Evolutionary conservation across 2,888 invertebrate species (phyloP), one percentile per base, ranked within the genome.

Genomic region (Tridacna crocea): DNA sequence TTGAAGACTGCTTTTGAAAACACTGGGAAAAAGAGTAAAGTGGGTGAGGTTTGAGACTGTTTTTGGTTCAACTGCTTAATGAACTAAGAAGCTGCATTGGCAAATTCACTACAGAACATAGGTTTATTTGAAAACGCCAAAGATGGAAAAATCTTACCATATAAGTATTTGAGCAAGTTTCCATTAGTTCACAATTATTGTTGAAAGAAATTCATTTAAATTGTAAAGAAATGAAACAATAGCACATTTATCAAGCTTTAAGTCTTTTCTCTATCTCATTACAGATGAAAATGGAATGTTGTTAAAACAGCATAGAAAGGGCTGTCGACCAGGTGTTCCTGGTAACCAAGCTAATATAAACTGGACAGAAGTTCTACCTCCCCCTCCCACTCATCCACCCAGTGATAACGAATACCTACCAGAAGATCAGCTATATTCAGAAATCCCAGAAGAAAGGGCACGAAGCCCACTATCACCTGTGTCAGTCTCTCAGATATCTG

Each of bases 301-400:
- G 26, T 80, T 92, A 12, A 90, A 91, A 82, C 85, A 90, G 80
- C 84, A 84, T 17, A 81, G 87, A 77, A 87, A 88, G 77, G 82
- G 79, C 4, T 87, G 88, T 77, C 86, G 88, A 55, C 87, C 88
- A 22, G 77, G 87, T 12, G 75, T 84, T 36, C 88, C 89, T 27
- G 92, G 92, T 83, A 82, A 82, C 61, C 93, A 93, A 79, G 92
- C 92, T 36, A 91, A 93, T 75, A 90, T 92, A 12, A 93, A 92
- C 88, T 92, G 93, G 87, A 92, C 92, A 36, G 94, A 94, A 87
- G 91, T 94, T 76, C 89, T 94, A 13, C 95, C 95, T 46, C 95
- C 95, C 15, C 95, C 95, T 13, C 95, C 95, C 3, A 94, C 93
- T 65, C 93, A 94, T 84, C 94, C 94, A 17, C 93, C 94, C 0